Evolutionary conservation across 2,797 vertebrate genomes (phyloP), one percentile per base, ranked within the genome.

Genomic region (Lepilemur septentrionalis): DNA sequence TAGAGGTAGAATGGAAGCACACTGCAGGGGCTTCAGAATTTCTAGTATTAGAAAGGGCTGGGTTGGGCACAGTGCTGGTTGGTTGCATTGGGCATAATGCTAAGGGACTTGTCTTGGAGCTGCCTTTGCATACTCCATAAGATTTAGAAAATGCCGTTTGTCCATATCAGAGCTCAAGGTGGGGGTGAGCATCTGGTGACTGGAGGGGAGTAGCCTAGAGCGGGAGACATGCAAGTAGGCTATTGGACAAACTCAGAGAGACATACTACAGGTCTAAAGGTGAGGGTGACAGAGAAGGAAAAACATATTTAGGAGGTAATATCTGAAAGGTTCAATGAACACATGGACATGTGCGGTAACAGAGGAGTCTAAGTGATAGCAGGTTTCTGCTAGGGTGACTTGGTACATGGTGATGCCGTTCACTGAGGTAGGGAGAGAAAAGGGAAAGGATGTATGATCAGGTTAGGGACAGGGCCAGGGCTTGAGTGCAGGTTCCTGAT

Each of bases 321-420:
- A 48, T 76, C 22, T 46, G 46, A n/a, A 81, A 92, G 46, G 13
- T 18, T 30, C 18, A 8, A n/a, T 69, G 38, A 82, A 7, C 15
- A 52, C 10, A 25, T 0, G 2, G 50, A 48, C 0, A 12, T 10
- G 11, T 22, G 35, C 12, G 30, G 14, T 65, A 13, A 30, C 0
- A 3, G 79, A 87, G 28, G 73, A 52, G 72, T 79, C 63, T 12
- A 48, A 79, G 41, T n/a, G 70, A 23, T 7, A 17, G 15, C 70
- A 28, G 28, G 52, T 18, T 41, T 25, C 89, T 14, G 78, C 52
- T 7, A 18, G 67, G 41, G 52, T 23, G 12, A 28, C 38, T 35
- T 55, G 38, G 18, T 32, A 23, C 2, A 0, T 41, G 4, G 6
- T 32, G 43, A 50, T 41, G 22, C 83, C 32, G 0, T 23, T 78